Percentiles rank a stretch among this genome's conserved stretches.
Evolutionary conservation across 2,113 vertebrate genomes (phyloP).

Genomic region (Eidolon helvum): DNA sequence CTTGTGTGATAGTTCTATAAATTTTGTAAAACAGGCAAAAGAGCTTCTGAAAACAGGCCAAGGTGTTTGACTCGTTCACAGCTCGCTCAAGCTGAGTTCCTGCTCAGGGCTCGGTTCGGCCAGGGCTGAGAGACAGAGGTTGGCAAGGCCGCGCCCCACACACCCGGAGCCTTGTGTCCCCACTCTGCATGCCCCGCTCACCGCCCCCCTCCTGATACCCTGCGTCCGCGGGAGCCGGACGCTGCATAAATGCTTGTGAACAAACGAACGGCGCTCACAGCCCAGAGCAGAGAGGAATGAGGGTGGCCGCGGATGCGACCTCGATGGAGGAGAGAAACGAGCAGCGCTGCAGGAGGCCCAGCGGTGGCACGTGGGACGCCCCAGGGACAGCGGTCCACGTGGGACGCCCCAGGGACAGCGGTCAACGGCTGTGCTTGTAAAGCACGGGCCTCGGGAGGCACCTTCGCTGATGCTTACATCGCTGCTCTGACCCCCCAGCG

Average conservation of each 20-base stretch:
- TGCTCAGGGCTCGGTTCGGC: neutral
- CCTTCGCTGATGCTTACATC: fast-evolving
- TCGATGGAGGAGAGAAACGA: fast-evolving
- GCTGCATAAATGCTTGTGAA: fast-evolving
- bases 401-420: neutral
- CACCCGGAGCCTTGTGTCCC: too few relatives aligned
- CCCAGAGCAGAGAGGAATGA: fast-evolving
- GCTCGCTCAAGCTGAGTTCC: too few relatives aligned
- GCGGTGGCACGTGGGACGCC: fast-evolving
- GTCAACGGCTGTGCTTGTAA: neutral
- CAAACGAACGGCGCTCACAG: fast-evolving
- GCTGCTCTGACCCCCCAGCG: neutral
- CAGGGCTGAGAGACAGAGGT: fast-evolving
- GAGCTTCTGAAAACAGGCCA: neutral
- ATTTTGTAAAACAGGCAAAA: neutral
- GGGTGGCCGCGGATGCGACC: fast-evolving
- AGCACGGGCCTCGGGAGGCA: too few relatives aligned
- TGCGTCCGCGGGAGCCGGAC: neutral
- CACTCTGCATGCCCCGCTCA: neutral
- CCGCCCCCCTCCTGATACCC: fast-evolving
- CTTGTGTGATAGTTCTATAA: neutral
- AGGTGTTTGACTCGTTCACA: fast-evolving
- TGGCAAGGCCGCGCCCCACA: neutral
- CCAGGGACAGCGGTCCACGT: neutral
- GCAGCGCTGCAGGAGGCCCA: fast-evolving